phyloP scores from a whole-genome alignment of 2,888 invertebrate genomes.

The Xylota sylvarum region DNA sequence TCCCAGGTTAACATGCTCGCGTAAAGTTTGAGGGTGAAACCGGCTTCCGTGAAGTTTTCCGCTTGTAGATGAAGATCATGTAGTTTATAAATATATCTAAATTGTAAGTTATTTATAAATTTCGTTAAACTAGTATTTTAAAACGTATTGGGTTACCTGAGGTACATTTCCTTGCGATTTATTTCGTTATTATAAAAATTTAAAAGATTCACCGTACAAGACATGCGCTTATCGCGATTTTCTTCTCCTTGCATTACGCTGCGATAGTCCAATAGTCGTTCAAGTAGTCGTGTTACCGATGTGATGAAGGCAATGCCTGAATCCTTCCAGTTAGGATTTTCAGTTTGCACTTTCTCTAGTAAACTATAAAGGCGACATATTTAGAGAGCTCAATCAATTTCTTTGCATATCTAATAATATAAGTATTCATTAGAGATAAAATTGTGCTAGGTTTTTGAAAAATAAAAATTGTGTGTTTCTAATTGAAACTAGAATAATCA shows the following conservation, averaged over 20 bases:
- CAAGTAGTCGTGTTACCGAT: constrained; percentile 94
- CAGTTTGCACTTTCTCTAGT: constrained; percentile 93
- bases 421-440: not conserved
- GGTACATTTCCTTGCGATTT: constrained; percentile 97
- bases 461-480: constrained; percentile 9
- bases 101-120: not conserved
- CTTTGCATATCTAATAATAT: not conserved
- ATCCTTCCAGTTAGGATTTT: constrained; percentile 95
- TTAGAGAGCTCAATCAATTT: constrained; percentile 21
- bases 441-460: constrained; percentile 10
- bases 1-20: constrained; percentile 96
- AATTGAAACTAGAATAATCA: not conserved
- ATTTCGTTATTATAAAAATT: constrained; percentile 99
- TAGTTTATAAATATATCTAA: constrained; percentile 95
- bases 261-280: constrained; percentile 95
- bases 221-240: constrained; percentile 97
- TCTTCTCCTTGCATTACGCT: constrained; percentile 98
- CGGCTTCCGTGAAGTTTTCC: constrained; percentile 97
- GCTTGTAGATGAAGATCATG: constrained; percentile 96
- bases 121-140: not conserved
- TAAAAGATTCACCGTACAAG: constrained; percentile 96
- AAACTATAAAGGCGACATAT: constrained; percentile 86
- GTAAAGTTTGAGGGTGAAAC: constrained; percentile 96
- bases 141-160: constrained; percentile 85
- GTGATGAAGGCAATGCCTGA: constrained; percentile 96